Evolutionary conservation across 2,113 vertebrate species (phyloP), one percentile per base, ranked within the genome.

Genomic region (Bubalus kerabau): DNA sequence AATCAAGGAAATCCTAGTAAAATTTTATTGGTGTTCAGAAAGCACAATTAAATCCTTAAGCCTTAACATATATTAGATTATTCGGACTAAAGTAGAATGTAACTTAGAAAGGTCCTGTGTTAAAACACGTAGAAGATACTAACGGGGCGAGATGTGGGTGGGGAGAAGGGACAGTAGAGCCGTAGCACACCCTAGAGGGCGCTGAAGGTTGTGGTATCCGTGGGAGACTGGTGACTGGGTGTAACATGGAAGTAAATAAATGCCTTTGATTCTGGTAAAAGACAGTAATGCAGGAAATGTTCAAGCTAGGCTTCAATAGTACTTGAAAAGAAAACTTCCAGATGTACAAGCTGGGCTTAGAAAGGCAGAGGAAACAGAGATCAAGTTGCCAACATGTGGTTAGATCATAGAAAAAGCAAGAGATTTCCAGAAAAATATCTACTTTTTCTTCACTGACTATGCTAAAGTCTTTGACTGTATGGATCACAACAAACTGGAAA

Each of bases 131-230:
- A 23, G 60, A 46, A 40, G 1, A 50, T 80, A 6, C 3, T 36
- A 85, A 30, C 4, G 6, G 24, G 19, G 36, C 1, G 21, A 40
- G 21, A 74, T 74, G 9, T 36, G 67, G 59, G 3, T 36, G 56
- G 71, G 9, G 26, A 14, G 17, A 2, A 30, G 43, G 28, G 6
- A 9, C 7, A 71, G 4, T 50, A 28, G 13, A 71, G 26, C 26
- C 76, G 2, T 36, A 67, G 21, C 19, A 36, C 21, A 62, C 5
- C 3, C 9, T 59, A 3, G 17, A 92, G 19, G 30, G 12, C 4
- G 40, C 11, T 19, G 19, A 30, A 43, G 21, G 6, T 17, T 1
- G 0, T 5, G 30, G 23, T 2, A 32, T 17, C 7, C 60, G 2
- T 2, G 4, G 6, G 7, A 43, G 5, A 26, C 14, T n/a, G 23